Evolutionary conservation across 2,113 vertebrate genomes (phyloP).

Genomic region (Pseudorectes ferrugineus): DNA sequence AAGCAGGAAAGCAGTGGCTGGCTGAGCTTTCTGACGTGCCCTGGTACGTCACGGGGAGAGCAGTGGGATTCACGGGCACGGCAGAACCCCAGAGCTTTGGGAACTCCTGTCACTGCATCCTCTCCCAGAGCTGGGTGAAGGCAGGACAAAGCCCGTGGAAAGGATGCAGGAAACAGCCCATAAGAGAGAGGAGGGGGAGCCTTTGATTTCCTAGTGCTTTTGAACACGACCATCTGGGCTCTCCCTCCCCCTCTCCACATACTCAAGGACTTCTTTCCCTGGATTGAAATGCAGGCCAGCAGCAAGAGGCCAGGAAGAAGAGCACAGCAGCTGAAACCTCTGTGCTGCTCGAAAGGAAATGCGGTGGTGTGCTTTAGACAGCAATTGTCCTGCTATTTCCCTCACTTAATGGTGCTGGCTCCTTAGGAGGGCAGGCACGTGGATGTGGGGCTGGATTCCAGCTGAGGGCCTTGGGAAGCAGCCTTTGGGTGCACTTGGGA

Average conservation of each 20-base stretch:
- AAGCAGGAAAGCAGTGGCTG: neutral
- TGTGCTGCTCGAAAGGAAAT: fast-evolving
- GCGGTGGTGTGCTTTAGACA: fast-evolving
- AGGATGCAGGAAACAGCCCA: neutral
- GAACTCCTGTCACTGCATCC: neutral
- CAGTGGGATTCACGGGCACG: neutral
- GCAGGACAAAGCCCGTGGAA: neutral
- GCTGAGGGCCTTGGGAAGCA: neutral
- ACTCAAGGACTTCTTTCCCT: neutral
- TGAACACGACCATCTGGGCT: neutral
- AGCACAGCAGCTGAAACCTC: neutral
- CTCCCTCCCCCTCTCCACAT: neutral
- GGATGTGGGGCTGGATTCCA: neutral
- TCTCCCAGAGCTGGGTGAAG: neutral
- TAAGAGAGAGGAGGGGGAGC: neutral
- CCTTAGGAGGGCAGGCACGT: fast-evolving
- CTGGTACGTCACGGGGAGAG: neutral
- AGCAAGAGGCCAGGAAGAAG: neutral
- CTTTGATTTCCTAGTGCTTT: neutral
- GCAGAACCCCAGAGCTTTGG: neutral
- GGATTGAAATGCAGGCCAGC: neutral
- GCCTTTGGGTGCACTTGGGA: neutral
- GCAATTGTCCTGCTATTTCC: fast-evolving
- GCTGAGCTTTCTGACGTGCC: neutral
- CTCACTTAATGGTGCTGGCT: neutral